phyloP scores from a whole-genome alignment of 2,113 vertebrate genomes.

The Erythrocercus mccallii region DNA sequence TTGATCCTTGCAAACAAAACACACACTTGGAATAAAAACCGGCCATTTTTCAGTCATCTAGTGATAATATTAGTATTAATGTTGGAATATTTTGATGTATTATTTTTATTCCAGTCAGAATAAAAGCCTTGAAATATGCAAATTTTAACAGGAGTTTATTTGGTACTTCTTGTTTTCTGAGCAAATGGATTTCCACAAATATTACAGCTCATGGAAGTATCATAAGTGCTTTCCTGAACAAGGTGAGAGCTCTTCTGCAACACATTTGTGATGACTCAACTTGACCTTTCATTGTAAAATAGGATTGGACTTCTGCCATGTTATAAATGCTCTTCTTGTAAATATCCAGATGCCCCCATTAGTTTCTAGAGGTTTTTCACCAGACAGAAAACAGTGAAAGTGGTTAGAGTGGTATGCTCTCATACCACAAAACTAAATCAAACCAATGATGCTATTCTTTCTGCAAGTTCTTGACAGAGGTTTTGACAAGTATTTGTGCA shows the following conservation, averaged over 20 bases:
- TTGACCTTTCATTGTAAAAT: background rate
- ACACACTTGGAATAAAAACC: background rate
- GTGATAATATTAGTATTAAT: background rate
- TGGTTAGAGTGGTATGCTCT: background rate
- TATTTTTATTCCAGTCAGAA: background rate
- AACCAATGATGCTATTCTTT: background rate
- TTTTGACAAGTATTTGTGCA: background rate
- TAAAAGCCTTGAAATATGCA: background rate
- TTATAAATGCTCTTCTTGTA: background rate
- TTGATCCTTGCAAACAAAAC: background rate
- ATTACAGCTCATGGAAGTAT: background rate
- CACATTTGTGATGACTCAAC: background rate
- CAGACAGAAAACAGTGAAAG: background rate
- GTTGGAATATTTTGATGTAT: background rate
- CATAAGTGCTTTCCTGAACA: background rate
- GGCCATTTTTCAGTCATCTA: background rate
- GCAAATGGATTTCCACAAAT: background rate
- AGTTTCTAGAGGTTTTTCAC: background rate
- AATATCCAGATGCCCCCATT: background rate
- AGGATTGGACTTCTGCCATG: background rate
- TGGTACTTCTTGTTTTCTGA: background rate
- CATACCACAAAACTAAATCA: background rate
- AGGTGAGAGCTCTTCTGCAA: background rate
- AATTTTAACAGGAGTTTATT: background rate
- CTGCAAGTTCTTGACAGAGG: background rate